Percentiles rank a stretch among this genome's conserved stretches.
Evolutionary conservation across 2,888 invertebrate genomes (phyloP).

Genomic region (Calliscelio sp.): DNA sequence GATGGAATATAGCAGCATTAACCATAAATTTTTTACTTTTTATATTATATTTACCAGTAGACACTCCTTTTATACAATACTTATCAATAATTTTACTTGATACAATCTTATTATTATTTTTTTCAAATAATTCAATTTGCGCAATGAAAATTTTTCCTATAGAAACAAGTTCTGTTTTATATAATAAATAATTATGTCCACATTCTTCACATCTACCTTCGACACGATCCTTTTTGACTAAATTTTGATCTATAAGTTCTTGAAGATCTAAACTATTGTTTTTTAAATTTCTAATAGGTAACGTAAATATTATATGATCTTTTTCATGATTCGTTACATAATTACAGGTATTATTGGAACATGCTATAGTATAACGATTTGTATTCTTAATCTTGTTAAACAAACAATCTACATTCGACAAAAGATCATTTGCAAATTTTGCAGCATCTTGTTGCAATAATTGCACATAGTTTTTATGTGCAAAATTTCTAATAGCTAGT

Average conservation of each 20-base stretch:
- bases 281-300: slow-evolving; percentile 17
- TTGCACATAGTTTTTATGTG: slow-evolving; percentile 22
- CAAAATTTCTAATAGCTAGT: slow-evolving; percentile 23
- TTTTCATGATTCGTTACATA: slow-evolving; percentile 4
- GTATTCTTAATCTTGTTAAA: background rate
- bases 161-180: background rate
- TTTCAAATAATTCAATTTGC: slow-evolving; percentile 3
- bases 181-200: slow-evolving; percentile 1
- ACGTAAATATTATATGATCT: slow-evolving; percentile 3
- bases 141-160: background rate
- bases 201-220: too few species aligned
- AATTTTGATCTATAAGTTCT: slow-evolving; percentile 15
- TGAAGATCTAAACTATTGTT: slow-evolving; percentile 3
- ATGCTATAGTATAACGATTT: background rate
- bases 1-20: slow-evolving; percentile 12
- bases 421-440: slow-evolving; percentile 21
- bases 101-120: background rate
- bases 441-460: slow-evolving; percentile 31
- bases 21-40: background rate
- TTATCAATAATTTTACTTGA: background rate
- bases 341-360: slow-evolving; percentile 11
- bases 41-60: slow-evolving; percentile 12
- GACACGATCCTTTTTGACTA: background rate
- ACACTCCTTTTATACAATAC: slow-evolving; percentile 10
- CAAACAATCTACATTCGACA: slow-evolving; percentile 2